Evolutionary conservation across 2,113 vertebrate species (phyloP).

Genomic region (Rhea pennata): DNA sequence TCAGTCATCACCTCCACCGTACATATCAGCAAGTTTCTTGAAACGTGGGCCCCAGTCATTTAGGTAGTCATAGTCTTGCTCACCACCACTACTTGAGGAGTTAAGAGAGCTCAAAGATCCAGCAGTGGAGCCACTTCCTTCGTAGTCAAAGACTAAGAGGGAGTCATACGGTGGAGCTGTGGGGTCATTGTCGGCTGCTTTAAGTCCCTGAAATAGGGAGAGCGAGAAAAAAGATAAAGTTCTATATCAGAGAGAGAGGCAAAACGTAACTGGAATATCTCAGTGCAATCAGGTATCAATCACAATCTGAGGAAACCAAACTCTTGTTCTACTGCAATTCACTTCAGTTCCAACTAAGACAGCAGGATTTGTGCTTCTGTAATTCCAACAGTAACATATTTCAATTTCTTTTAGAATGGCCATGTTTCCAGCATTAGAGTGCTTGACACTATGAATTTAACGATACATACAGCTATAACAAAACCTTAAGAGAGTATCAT

Average conservation of each 20-base stretch:
- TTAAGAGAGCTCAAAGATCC: conserved; percentile 98
- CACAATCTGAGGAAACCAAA: not conserved
- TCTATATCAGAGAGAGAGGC: not conserved
- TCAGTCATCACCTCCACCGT: conserved; percentile 95
- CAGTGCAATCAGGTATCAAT: not conserved
- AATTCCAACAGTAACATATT: not conserved
- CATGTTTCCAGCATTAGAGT: not conserved
- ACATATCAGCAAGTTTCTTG: conserved; percentile 99
- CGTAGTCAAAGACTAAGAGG: conserved; percentile 97
- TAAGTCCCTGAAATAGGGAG: conserved; percentile 86
- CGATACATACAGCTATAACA: not conserved
- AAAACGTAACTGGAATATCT: not conserved
- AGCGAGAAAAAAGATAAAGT: not conserved
- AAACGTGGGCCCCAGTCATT: conserved; percentile 99
- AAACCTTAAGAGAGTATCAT: not conserved
- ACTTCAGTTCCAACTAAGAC: not conserved
- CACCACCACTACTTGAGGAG: conserved; percentile 96
- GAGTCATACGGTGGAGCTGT: conserved; percentile 97
- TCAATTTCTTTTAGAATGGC: not conserved
- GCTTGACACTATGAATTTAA: not conserved
- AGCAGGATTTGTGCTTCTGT: not conserved
- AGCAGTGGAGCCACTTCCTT: conserved; percentile 95
- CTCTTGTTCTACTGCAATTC: not conserved
- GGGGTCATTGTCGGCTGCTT: conserved; percentile 96
- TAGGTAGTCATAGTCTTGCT: conserved; percentile 99